These are phyloP conservation scores for Morus bassanus DNA, from an alignment of 2,797 vertebrate genomes.

Conservation along the genomic window DNA sequence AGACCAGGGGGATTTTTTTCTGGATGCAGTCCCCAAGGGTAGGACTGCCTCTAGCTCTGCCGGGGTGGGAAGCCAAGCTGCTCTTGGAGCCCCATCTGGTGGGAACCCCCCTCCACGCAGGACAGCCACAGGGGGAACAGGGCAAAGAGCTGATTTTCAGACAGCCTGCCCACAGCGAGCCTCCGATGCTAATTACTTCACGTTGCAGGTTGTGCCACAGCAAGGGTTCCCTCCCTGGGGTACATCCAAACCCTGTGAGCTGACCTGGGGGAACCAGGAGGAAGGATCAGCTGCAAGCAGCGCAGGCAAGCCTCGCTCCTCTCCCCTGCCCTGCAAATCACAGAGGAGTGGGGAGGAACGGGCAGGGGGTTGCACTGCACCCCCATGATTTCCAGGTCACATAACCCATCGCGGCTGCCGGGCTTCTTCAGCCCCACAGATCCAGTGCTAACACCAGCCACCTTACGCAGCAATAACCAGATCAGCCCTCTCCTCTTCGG, in stretches of 20 bases:
- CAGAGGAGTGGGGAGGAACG: accelerated
- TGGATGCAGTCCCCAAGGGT: too few relatives aligned
- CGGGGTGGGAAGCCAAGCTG: not conserved
- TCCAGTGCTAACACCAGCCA: not conserved
- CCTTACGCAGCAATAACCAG: not conserved
- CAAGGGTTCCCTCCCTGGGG: not conserved
- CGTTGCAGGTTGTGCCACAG: not conserved
- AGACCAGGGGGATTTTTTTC: not conserved
- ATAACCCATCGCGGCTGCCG: accelerated
- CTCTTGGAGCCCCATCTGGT: not conserved
- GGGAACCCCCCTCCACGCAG: accelerated
- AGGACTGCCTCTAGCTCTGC: not conserved
- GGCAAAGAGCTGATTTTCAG: not conserved
- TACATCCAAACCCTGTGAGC: not conserved
- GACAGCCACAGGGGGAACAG: not conserved
- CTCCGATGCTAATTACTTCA: not conserved
- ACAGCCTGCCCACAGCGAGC: accelerated
- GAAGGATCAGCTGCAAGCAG: not conserved
- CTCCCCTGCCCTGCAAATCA: not conserved
- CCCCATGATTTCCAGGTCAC: not conserved
- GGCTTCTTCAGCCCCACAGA: accelerated
- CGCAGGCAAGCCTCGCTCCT: accelerated
- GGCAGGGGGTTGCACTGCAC: not conserved
- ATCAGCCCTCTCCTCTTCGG: not conserved
- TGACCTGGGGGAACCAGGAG: accelerated